Evolutionary conservation across 2,113 vertebrate species (phyloP).

Genomic region (Microtus oregoni): DNA sequence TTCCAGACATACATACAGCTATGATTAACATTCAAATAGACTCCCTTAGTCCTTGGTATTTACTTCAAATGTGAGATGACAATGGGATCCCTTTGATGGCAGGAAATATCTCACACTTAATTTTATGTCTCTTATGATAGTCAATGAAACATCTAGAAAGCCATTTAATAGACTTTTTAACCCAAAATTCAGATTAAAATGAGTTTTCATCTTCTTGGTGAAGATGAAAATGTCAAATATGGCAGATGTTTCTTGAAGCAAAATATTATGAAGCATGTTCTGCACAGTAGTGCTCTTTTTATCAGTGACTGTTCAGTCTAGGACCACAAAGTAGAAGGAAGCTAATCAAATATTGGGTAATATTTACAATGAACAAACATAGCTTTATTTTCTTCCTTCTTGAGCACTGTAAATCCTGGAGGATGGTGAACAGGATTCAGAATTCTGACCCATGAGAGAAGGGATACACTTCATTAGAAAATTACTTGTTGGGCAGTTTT

Average conservation of each 20-base stretch:
- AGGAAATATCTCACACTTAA: not conserved
- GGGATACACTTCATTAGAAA: not conserved
- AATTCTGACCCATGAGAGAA: not conserved
- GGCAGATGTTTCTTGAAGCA: not conserved
- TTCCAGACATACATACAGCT: not conserved
- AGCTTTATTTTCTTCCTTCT: not conserved
- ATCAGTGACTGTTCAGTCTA: not conserved
- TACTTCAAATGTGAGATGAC: not conserved
- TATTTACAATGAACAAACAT: not conserved
- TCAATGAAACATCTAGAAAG: not conserved
- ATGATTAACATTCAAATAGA: not conserved
- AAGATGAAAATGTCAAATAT: not conserved
- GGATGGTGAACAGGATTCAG: not conserved
- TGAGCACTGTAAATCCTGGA: not conserved
- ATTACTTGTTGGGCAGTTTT: not conserved
- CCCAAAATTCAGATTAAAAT: not conserved
- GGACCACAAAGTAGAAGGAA: not conserved
- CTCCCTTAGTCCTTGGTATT: not conserved
- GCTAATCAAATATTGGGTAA: not conserved
- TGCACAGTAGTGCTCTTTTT: not conserved
- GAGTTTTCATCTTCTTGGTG: not conserved
- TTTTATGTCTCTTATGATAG: not conserved
- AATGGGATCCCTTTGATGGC: not conserved
- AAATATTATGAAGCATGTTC: not conserved
- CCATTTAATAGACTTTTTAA: not conserved